phyloP scores from a whole-genome alignment of 2,888 invertebrate genomes.

The Ichneumoninae sp. region DNA sequence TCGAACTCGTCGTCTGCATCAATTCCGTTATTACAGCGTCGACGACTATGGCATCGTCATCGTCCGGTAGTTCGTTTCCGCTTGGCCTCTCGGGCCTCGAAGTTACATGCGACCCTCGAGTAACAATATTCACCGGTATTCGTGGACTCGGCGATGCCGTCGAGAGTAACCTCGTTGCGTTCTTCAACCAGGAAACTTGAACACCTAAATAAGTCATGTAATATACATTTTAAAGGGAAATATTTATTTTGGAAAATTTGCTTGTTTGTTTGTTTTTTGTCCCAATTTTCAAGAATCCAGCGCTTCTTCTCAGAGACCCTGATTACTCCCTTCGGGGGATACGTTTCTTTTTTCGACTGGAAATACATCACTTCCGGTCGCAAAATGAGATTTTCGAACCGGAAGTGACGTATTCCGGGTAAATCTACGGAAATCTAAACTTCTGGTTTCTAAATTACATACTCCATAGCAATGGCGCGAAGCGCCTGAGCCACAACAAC shows the following conservation, averaged over 20 bases:
- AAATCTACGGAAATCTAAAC: no score
- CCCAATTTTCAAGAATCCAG: background rate
- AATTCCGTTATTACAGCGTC: slow-evolving; percentile 78
- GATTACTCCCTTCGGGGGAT: background rate
- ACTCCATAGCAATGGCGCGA: no score
- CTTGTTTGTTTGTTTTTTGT: background rate
- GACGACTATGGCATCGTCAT: slow-evolving; percentile 79
- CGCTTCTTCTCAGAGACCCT: background rate
- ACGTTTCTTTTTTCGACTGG: no score
- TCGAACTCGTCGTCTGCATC: slow-evolving; percentile 70
- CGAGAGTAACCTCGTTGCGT: slow-evolving; percentile 77
- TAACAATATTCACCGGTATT: slow-evolving; percentile 76
- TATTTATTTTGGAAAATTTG: background rate
- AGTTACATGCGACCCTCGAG: slow-evolving; percentile 73
- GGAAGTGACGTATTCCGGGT: no score
- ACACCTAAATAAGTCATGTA: slow-evolving; percentile 73
- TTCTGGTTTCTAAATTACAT: no score
- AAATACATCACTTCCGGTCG: no score
- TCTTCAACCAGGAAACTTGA: slow-evolving; percentile 81
- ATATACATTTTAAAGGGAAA: background rate
- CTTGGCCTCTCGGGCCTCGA: slow-evolving; percentile 69
- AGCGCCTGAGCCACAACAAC: background rate
- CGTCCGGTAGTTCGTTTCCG: slow-evolving; percentile 76
- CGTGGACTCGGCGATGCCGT: slow-evolving; percentile 72
- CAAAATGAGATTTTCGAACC: no score